Conservation (phyloP, 2,888 invertebrate species). For the Drosophila lutescens region DNA sequence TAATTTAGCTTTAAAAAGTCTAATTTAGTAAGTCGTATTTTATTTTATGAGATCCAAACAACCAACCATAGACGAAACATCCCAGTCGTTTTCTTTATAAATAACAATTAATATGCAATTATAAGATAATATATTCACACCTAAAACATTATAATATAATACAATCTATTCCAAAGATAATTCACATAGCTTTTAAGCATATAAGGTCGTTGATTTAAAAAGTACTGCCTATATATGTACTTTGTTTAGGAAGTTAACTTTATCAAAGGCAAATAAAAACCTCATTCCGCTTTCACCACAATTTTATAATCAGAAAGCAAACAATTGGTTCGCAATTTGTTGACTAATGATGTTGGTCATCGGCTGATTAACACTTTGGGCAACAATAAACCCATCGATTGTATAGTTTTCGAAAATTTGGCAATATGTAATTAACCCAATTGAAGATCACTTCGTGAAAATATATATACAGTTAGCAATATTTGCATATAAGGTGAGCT, state of each 20-base stretch:
- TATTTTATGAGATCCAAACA: no score
- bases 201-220: background rate
- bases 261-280: background rate
- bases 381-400: conserved; percentile 13
- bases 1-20: no score
- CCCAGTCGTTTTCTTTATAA: no score
- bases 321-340: conserved; percentile 17
- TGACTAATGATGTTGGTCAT: conserved; percentile 14
- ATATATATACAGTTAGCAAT: background rate
- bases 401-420: conserved; percentile 20
- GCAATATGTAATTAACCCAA: conserved; percentile 65
- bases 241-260: conserved; percentile 1
- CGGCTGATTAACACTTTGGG: conserved; percentile 45
- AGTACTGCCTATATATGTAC: background rate
- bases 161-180: background rate
- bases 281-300: conserved; percentile 12
- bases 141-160: no score
- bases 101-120: background rate
- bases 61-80: no score
- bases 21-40: no score
- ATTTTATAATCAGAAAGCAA: conserved; percentile 11
- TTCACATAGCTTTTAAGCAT: background rate
- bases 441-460: conserved; percentile 8
- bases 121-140: background rate
- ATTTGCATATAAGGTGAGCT: conserved; percentile 15